Evolutionary conservation across 2,113 vertebrate species (phyloP), one percentile per base, ranked within the genome.

Genomic region (Phyllostomus discolor): DNA sequence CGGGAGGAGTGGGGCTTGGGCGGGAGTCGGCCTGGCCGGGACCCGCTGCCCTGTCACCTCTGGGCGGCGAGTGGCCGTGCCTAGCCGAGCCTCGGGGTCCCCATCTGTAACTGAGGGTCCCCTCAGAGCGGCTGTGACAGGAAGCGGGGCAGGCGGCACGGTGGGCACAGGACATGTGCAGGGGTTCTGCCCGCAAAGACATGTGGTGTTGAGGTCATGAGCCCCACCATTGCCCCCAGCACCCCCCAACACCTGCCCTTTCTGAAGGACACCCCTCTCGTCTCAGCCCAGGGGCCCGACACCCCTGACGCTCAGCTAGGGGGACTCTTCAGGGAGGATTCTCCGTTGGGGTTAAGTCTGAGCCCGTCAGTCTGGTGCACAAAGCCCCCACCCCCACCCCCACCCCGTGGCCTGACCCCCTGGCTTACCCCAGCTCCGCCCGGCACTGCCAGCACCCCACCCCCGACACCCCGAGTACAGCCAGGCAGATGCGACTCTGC

Each of bases 171-270:
- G 22, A 33, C 50, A 1, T 1, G 0, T 8, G 2, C 31, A 69
- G 35, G 59, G 9, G 20, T 7, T 33, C 67, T n/a, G 17, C 43
- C 43, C 8, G 26, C 52, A 38, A 24, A n/a, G 64, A 52, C 28
- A 2, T 17, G 4, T 33, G 24, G 64, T 4, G 22, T 1, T 50
- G 33, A 48, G 0, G 4, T 8, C 28, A 31, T 1, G 1, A 26
- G 4, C 19, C 67, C 26, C 38, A 2, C 10, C 31, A 48, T 31
- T 1, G 0, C 0, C 24, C 62, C 26, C 0, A 1, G 0, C 1
- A 5, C 10, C 5, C 2, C 4, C 28, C 38, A 41, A 41, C 38
- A 8, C 41, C n/a, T 31, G n/a, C 10, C 22, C 35, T 46, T 38
- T 33, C 41, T 5, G 0, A 6, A 28, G 46, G 26, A 28, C 10